phyloP scores from a whole-genome alignment of 2,888 invertebrate species.

The Aphidoletes aphidimyza region DNA sequence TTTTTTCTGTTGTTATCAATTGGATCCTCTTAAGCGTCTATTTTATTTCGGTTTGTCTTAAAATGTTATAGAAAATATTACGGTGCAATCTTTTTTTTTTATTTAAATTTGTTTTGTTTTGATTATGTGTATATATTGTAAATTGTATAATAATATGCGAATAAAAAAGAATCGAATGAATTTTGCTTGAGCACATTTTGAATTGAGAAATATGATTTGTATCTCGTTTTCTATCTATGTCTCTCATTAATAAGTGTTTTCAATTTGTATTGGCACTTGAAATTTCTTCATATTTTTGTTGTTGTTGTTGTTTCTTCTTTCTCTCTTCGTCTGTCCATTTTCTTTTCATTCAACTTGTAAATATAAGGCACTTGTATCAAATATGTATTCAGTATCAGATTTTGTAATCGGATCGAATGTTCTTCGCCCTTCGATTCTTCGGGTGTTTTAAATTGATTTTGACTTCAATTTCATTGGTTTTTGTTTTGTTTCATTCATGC shows the following conservation, averaged over 20 bases:
- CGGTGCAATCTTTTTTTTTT: neutral
- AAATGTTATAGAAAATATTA: constrained; percentile 44
- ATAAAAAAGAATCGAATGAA: constrained; percentile 27
- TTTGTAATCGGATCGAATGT: constrained; percentile 10
- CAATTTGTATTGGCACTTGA: constrained; percentile 30
- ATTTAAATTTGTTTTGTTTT: neutral
- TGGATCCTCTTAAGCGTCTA: constrained; percentile 11
- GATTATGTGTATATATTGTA: neutral
- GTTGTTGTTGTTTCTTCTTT: too few species aligned
- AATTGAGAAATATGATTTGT: neutral
- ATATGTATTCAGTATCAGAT: constrained; percentile 45
- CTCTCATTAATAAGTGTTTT: neutral
- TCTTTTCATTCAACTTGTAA: neutral
- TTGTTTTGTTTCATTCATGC: neutral
- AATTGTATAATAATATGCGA: constrained; percentile 46
- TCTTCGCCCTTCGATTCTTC: neutral
- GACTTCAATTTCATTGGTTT: neutral
- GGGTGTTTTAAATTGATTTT: neutral
- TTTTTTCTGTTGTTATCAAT: neutral
- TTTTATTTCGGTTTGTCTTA: neutral
- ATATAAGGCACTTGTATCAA: constrained; percentile 34
- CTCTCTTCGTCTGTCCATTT: too few species aligned
- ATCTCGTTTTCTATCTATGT: neutral
- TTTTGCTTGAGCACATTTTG: neutral
- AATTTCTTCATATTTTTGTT: neutral